Evolutionary conservation across 2,888 invertebrate genomes (phyloP).

Genomic region (Drosophila prostipennis): DNA sequence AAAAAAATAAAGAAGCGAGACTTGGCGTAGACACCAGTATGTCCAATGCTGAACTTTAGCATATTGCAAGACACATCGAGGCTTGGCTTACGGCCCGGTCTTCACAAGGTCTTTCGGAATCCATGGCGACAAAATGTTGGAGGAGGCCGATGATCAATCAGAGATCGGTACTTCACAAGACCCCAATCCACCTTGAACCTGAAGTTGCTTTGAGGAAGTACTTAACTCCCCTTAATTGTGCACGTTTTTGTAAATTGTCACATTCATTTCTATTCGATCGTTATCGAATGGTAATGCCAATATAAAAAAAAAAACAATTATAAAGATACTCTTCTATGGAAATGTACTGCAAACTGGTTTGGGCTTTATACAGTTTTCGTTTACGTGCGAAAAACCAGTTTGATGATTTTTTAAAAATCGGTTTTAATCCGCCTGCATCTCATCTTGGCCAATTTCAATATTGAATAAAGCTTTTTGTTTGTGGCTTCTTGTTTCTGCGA

Average conservation of each 20-base stretch:
- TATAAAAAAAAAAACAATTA: constrained; percentile 14
- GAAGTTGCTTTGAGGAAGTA: constrained; percentile 55
- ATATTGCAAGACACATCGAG: constrained; percentile 57
- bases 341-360: constrained; percentile 54
- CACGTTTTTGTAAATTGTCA: constrained; percentile 35
- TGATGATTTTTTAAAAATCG: constrained; percentile 35
- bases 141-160: constrained; percentile 42
- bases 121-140: constrained; percentile 36
- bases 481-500: constrained; percentile 10
- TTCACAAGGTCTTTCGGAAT: constrained; percentile 62
- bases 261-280: constrained; percentile 17
- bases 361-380: constrained; percentile 45
- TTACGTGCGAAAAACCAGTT: constrained; percentile 55
- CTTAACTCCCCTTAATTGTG: constrained; percentile 22
- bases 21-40: constrained; percentile 35
- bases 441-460: constrained; percentile 59
- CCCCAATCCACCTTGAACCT: constrained; percentile 60
- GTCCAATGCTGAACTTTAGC: constrained; percentile 69
- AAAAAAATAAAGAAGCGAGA: constrained; percentile 25
- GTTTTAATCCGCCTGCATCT: constrained; percentile 57
- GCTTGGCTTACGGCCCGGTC: constrained; percentile 41
- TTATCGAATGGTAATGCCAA: constrained; percentile 33
- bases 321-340: constrained; percentile 37
- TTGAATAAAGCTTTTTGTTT: constrained; percentile 25
- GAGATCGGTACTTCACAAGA: constrained; percentile 6